Evolutionary conservation across 2,797 vertebrate genomes (phyloP).

Genomic region (Poliocrania exsul): DNA sequence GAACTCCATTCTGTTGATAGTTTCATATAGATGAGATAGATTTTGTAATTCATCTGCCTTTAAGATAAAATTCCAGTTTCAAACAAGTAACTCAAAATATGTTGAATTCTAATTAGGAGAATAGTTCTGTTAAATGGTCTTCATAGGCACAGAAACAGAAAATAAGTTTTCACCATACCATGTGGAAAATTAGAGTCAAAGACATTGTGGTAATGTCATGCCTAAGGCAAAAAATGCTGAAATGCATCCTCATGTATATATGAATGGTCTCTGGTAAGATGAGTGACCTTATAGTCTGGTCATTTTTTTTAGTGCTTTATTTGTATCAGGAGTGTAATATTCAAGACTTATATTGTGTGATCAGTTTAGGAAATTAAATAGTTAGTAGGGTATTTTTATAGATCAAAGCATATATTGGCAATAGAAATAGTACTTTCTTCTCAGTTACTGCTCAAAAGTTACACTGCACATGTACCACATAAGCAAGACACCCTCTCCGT

Average conservation of each 20-base stretch:
- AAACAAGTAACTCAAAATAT: neutral
- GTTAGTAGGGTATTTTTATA: neutral
- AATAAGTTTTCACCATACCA: neutral
- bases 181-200: neutral
- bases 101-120: neutral
- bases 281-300: neutral
- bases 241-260: neutral
- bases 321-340: neutral
- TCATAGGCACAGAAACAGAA: neutral
- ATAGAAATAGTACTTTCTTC: neutral
- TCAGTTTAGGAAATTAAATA: neutral
- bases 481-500: neutral
- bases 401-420: neutral
- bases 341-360: neutral
- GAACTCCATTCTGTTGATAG: neutral
- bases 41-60: neutral
- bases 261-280: neutral
- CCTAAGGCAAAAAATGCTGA: neutral
- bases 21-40: neutral
- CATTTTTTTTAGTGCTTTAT: neutral
- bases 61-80: neutral
- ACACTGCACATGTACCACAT: accelerated
- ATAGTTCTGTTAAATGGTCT: neutral
- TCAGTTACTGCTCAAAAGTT: neutral
- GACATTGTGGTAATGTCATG: neutral